Base-by-base conservation (phyloP, 2,888 invertebrate species). In the Apotomis capreana region DNA sequence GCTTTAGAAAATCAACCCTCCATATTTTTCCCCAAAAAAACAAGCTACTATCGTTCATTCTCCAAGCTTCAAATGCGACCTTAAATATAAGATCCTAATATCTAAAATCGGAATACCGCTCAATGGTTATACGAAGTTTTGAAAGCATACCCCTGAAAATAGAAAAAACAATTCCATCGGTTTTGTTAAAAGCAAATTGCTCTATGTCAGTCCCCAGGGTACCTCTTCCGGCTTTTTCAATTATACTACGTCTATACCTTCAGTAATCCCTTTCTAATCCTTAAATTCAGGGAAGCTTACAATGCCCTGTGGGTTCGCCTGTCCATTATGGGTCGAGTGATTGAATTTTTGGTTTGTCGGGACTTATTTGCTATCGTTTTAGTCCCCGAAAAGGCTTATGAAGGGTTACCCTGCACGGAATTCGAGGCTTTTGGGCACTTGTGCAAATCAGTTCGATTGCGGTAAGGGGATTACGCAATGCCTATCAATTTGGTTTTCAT, bases 241-340 rank as follows among this genome's bases (percentile, higher is more conserved):
- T 72, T 72, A 72, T 62, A 63, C 57, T 40, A 61, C 51, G 51
- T 62, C 71, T 68, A 51, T 71, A 57, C 71, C 61, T 68, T 62
- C 58, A n/a, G 68, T 72, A 68, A 68, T 68, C 72, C 71, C 36
- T 68, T 72, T 67, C 58, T 72, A 68, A 72, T 72, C 62, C 68
- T 54, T 63, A 63, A 58, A 72, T 72, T 68, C 71, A 57, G 61
- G 55, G 62, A 40, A 57, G 57, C 62, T 69, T 55, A 37, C 49
- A 62, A 69, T 69, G 15, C 62, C 62, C 69, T 57, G 5, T 65
- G 54, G 70, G 70, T 64, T 70, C 51, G 58, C 26, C 63, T 70
- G 58, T 52, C 51, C 52, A 63, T 63, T 58, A 40, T 70, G 26
- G 51, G 63, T 36, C 37, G 51, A 13, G 51, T 63, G 63, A 70